Conservation (phyloP, 1,140 invertebrate species). For the Drosophila melanogaster region DNA sequence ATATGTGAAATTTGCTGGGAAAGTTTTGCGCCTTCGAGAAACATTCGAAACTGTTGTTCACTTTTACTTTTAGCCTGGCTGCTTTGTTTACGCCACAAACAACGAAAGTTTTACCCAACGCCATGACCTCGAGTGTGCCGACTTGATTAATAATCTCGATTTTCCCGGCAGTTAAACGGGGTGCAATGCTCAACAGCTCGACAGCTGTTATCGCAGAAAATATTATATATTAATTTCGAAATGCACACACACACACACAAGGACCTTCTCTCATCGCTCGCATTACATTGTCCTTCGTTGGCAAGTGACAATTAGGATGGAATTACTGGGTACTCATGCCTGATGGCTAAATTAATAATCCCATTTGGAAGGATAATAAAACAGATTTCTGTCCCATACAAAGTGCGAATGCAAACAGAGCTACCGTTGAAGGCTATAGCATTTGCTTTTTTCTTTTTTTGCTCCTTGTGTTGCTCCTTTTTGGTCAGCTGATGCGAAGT, state of each 20-base stretch:
- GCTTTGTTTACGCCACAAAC: not conserved
- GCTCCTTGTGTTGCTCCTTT: not conserved
- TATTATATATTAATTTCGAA: slow-evolving; percentile 25
- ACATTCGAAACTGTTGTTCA: slow-evolving; percentile 6
- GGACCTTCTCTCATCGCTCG: not conserved
- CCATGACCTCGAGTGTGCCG: slow-evolving; percentile 26
- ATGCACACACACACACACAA: slow-evolving; percentile 8
- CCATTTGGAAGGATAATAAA: not conserved
- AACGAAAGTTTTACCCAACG: not conserved
- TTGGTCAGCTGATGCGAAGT: slow-evolving; percentile 38
- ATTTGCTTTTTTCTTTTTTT: not conserved
- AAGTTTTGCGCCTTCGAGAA: slow-evolving; percentile 7
- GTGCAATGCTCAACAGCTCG: not conserved
- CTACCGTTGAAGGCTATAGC: not conserved
- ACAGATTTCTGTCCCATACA: not conserved
- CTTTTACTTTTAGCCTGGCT: not conserved
- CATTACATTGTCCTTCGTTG: slow-evolving; percentile 5
- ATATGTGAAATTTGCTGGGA: not conserved
- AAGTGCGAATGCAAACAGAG: slow-evolving; percentile 31
- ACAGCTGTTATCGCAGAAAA: slow-evolving; percentile 37
- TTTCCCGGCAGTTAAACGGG: slow-evolving; percentile 7
- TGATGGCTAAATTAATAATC: slow-evolving; percentile 14
- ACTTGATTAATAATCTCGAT: slow-evolving; percentile 42
- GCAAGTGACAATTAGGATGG: not conserved
- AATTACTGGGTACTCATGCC: not conserved